Conservation (phyloP, 2,888 invertebrate genomes). For the Heliconius erato region DNA sequence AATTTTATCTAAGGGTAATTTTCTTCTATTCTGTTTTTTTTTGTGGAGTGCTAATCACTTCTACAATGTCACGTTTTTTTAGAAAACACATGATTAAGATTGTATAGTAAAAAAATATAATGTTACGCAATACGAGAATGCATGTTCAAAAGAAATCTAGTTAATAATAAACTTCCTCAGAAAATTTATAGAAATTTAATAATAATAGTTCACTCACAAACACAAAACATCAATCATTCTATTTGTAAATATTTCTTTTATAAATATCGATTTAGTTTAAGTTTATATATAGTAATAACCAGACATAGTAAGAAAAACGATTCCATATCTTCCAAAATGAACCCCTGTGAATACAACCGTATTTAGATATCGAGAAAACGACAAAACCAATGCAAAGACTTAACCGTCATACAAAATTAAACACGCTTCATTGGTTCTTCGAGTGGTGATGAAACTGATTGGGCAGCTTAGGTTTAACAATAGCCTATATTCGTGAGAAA, state of each 20-base stretch:
- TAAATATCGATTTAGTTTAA: not conserved
- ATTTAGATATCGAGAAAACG: constrained; percentile 71
- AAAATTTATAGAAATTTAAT: too few relatives aligned
- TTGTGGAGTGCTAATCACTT: too few relatives aligned
- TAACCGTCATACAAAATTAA: constrained; percentile 80
- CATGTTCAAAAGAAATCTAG: too few relatives aligned
- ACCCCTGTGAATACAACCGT: constrained; percentile 41
- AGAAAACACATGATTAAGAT: too few relatives aligned
- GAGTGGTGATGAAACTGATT: constrained; percentile 84
- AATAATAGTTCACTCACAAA: too few relatives aligned
- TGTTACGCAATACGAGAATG: too few relatives aligned
- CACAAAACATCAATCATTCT: not conserved
- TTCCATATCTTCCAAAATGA: constrained; percentile 3
- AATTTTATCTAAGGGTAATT: too few relatives aligned
- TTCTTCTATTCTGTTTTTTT: too few relatives aligned
- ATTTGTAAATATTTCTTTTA: not conserved
- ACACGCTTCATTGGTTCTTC: constrained; percentile 81
- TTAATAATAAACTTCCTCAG: too few relatives aligned
- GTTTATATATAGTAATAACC: too few relatives aligned
- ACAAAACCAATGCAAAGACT: constrained; percentile 80
- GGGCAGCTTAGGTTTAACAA: constrained; percentile 81
- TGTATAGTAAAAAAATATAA: too few relatives aligned
- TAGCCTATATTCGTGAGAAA: constrained; percentile 58
- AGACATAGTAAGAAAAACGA: not conserved
- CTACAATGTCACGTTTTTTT: too few relatives aligned